A percentile compares a stretch with the other conserved stretches of the same genome.
These are phyloP conservation scores for Cheirogaleus major DNA, from an alignment of 2,797 vertebrate genomes.

Conservation along the genomic window DNA sequence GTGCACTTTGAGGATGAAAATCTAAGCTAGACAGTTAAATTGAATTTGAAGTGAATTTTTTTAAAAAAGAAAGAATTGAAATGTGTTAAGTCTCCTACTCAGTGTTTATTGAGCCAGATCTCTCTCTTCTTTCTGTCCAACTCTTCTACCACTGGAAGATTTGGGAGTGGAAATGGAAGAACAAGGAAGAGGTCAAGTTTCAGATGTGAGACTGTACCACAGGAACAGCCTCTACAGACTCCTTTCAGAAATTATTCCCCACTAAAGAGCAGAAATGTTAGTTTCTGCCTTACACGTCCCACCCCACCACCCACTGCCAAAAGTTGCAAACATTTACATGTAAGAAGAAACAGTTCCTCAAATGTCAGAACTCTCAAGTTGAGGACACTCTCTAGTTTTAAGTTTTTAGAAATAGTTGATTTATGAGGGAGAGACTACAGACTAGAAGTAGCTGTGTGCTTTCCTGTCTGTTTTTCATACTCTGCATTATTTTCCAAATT, in stretches of 20 bases:
- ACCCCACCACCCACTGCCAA: background rate
- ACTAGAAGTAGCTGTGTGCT: background rate
- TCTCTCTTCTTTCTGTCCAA: background rate
- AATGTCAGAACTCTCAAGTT: background rate
- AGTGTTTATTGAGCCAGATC: background rate
- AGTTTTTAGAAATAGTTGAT: background rate
- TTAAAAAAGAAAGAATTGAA: background rate
- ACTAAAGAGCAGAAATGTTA: background rate
- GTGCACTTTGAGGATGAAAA: background rate
- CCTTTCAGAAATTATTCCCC: background rate
- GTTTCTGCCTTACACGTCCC: background rate
- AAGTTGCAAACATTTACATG: background rate
- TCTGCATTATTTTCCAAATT: slow-evolving; percentile 8
- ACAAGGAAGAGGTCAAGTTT: background rate
- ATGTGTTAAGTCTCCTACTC: background rate
- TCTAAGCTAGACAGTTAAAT: background rate
- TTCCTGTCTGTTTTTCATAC: slow-evolving; percentile 32
- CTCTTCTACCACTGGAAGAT: background rate
- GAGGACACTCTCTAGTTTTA: background rate
- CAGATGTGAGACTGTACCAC: background rate
- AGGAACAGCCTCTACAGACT: background rate
- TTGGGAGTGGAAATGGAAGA: background rate
- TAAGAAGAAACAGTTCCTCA: background rate
- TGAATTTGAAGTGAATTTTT: background rate
- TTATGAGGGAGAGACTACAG: background rate